Evolutionary conservation across 2,888 invertebrate genomes (phyloP), one percentile per base, ranked within the genome.

Genomic region (Epistrophe eligans): DNA sequence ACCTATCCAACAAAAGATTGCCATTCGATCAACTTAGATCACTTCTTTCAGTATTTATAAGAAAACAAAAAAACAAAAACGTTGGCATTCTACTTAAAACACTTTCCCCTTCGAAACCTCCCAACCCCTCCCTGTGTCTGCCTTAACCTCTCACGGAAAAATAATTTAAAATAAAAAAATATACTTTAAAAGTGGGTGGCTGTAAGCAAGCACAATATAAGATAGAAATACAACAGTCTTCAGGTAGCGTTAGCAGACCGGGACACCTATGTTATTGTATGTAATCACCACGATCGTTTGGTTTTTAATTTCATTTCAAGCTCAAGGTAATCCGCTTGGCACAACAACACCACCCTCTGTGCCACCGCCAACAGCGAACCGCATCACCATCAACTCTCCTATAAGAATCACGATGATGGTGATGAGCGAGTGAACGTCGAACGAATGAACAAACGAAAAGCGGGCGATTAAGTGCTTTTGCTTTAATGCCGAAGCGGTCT

Each of bases 271-370:
- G 35, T 35, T 35, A 24, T 24, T 35, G 35, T 8, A 35, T 35
- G 50, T 70, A 77, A 66, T 70, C 85, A 72, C 66, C 82, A 72
- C 82, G 79, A 87, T 87, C 87, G 76, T 72, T 87, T 79, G 82
- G 83, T 82, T 82, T 87, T 87, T 83, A 87, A 87, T 82, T 83
- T 87, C 82, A 83, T 87, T 87, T 87, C 87, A 87, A 87, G 87
- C 87, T 87, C 87, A 87, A 87, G 87, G 87, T 87, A 82, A 87
- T 87, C 87, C 64, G 82, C 83, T 83, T 87, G 83, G 79, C 82
- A 81, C 38, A 58, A 62, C 70, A 64, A 50, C 50, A 55, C 40
- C 55, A 40, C 52, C 52, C 40, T 28, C 38, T 52, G 35, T 19
- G 13, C 35, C 45, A 32, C 15, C 6, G 5, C 64, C 17, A 64